Base-by-base conservation (phyloP, 2,888 invertebrate species). In the Dexiosoma caninum region DNA sequence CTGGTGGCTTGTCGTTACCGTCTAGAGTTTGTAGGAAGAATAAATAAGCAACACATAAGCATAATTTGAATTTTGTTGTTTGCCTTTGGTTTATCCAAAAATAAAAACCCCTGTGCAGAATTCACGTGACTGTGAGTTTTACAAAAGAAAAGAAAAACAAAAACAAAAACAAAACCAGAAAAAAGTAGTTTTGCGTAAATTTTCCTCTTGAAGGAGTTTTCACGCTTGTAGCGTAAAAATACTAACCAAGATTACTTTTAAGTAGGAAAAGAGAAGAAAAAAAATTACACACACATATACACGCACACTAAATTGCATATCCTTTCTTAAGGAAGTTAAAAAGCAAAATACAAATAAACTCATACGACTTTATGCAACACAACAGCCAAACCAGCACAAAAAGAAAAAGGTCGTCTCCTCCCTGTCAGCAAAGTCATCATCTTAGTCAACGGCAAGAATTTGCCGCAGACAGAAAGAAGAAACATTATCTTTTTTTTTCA, bases 161-260 rank as follows among this genome's bases (percentile, higher is more conserved):
- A 37, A n/a, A n/a, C n/a, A n/a, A n/a, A n/a, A n/a, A n/a, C n/a
- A n/a, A n/a, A n/a, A n/a, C n/a, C n/a, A n/a, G n/a, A n/a, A n/a
- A n/a, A n/a, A 53, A 60, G 27, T 5, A 27, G 66, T 70, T 67
- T 60, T 59, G 59, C 60, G 81, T 55, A 77, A 84, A 84, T 84
- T 82, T 84, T 83, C 82, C 82, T 74, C 82, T 83, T 80, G 78
- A 83, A 82, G 78, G 76, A 81, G 62, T 83, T 83, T 82, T 83
- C 83, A 84, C 81, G 82, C 83, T 79, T 78, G 62, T 69, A 81
- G 78, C 76, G 75, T 78, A 75, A 82, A 70, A 69, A 75, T 78
- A 42, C 57, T 71, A 75, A 49, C 72, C 67, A 62, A 76, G 64
- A 62, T 72, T 72, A 53, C 51, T 71, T 60, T 70, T 70, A 64